Conservation (phyloP, 1,140 invertebrate species). For the Drosophila nasuta region DNA sequence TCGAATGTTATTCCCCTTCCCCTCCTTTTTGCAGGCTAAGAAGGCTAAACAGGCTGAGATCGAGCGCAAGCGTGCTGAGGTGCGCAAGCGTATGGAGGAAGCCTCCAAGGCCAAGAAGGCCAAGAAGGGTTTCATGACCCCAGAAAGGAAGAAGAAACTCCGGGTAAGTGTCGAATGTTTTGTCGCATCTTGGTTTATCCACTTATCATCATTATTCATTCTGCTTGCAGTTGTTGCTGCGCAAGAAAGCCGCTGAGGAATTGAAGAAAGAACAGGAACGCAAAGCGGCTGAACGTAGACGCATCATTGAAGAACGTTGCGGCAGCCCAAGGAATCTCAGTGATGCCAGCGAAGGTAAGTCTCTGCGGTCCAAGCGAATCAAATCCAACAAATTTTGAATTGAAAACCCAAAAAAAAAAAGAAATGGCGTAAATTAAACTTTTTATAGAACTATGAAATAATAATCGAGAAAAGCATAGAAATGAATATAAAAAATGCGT, state of each 20-base stretch:
- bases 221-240: slow-evolving; percentile 93
- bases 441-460: slow-evolving; percentile 5
- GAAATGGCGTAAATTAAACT: slow-evolving; percentile 5
- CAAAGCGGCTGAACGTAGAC: slow-evolving; percentile 98
- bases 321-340: slow-evolving; percentile 95
- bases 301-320: slow-evolving; percentile 97
- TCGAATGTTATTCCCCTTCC: not conserved
- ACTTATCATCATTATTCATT: not conserved
- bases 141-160: slow-evolving; percentile 99
- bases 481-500: slow-evolving; percentile 7
- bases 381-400: not conserved
- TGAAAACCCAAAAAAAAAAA: not conserved
- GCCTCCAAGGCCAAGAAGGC: slow-evolving; percentile 97
- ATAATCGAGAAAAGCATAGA: slow-evolving; percentile 3
- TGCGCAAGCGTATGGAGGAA: slow-evolving; percentile 97
- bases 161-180: slow-evolving; percentile 88
- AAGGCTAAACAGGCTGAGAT: slow-evolving; percentile 97
- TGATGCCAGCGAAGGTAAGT: slow-evolving; percentile 95
- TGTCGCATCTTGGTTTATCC: not conserved
- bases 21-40: slow-evolving; percentile 89
- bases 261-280: slow-evolving; percentile 99
- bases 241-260: slow-evolving; percentile 99
- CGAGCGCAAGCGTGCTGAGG: slow-evolving; percentile 97
- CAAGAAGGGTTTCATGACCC: slow-evolving; percentile 99
- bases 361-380: slow-evolving; percentile 50